Conservation (phyloP, 1,140 invertebrate species). For the Copidosoma floridanum region DNA sequence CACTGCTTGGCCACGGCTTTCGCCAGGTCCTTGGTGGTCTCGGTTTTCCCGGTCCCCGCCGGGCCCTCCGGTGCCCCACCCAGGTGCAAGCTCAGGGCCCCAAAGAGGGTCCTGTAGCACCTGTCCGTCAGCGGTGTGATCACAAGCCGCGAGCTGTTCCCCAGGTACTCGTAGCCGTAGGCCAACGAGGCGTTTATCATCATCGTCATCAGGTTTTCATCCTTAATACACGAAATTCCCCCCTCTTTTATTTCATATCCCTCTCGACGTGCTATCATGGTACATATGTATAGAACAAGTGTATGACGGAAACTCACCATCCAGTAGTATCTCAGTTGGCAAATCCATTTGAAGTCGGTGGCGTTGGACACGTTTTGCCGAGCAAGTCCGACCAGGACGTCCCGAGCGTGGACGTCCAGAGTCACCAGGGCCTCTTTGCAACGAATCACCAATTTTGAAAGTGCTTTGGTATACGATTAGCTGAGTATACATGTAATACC, state of each 20-base stretch:
- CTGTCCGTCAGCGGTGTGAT: conserved; percentile 87
- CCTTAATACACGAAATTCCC: no score
- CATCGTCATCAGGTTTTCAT: conserved; percentile 70
- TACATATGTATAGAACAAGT: no score
- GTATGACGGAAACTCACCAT: no score
- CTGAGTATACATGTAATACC: no score
- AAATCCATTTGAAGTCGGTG: conserved; percentile 90
- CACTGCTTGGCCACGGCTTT: conserved; percentile 96
- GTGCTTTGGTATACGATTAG: no score
- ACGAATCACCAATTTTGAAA: no score
- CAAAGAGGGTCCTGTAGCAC: conserved; percentile 87
- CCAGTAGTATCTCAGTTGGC: conserved; percentile 93
- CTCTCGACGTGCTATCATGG: no score
- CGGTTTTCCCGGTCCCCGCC: conserved; percentile 93
- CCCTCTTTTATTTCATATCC: no score
- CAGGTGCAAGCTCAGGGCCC: conserved; percentile 81
- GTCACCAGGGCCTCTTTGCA: conserved; percentile 78
- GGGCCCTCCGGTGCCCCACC: conserved; percentile 91
- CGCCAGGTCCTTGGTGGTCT: conserved; percentile 94
- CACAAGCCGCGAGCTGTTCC: conserved; percentile 82
- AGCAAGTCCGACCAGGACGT: conserved; percentile 76
- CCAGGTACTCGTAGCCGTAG: conserved; percentile 94
- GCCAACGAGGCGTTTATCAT: conserved; percentile 90
- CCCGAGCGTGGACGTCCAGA: conserved; percentile 88
- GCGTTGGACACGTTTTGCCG: conserved; percentile 66